phyloP scores from a whole-genome alignment of 1,140 invertebrate genomes.

The Calliphora vicina region DNA sequence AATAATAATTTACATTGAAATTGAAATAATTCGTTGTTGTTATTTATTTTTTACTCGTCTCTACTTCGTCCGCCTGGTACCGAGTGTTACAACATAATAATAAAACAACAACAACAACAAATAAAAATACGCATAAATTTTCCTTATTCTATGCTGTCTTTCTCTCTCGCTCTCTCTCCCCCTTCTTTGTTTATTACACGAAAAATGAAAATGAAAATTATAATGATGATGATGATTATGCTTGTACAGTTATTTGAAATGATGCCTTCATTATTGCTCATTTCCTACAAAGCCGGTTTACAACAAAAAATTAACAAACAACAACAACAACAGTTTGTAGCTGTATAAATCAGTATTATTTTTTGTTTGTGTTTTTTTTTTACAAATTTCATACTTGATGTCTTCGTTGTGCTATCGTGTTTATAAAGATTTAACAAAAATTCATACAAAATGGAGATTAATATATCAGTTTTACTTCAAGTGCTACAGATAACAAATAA shows the following conservation, averaged over 20 bases:
- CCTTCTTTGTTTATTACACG: background rate
- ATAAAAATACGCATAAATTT: background rate
- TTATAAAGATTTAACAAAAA: constrained; percentile 36
- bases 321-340: no score
- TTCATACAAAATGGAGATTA: constrained; percentile 37
- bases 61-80: constrained; percentile 20
- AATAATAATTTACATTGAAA: constrained; percentile 11
- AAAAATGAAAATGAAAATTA: no score
- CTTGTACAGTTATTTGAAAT: background rate
- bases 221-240: background rate
- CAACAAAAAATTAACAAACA: background rate
- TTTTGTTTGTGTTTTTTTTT: background rate
- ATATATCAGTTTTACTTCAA: background rate
- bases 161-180: background rate
- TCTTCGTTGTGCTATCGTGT: constrained; percentile 13
- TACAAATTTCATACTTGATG: background rate
- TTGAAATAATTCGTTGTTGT: background rate
- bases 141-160: background rate
- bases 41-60: background rate
- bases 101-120: background rate
- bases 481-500: background rate
- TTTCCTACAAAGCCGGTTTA: background rate
- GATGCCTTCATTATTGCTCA: background rate
- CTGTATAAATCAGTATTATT: background rate
- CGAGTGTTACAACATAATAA: constrained; percentile 10